Conservation (phyloP, 2,888 invertebrate genomes). For the Hemicrepidius hirtus region DNA sequence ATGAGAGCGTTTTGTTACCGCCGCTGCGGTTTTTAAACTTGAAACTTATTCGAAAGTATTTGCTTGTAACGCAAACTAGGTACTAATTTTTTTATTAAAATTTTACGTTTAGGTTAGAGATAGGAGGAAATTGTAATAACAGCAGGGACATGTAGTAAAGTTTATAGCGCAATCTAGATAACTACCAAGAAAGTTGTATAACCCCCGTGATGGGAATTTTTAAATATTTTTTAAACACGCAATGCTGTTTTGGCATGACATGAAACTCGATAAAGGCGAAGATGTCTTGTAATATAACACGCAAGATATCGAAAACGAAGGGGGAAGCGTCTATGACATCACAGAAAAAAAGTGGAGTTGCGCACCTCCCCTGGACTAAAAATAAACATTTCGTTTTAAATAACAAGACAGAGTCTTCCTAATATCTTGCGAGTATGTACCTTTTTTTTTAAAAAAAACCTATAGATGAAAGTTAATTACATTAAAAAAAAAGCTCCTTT, state of each 20-base stretch:
- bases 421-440: too few relatives aligned
- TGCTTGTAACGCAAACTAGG: background rate
- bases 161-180: background rate
- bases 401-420: too few relatives aligned
- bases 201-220: background rate
- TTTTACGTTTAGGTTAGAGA: background rate
- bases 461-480: too few relatives aligned
- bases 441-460: too few relatives aligned
- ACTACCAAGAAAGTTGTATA: background rate
- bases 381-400: too few relatives aligned
- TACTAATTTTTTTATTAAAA: background rate
- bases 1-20: conserved; percentile 29
- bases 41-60: background rate
- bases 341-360: too few relatives aligned
- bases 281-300: background rate
- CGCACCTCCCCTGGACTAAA: too few relatives aligned
- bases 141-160: background rate
- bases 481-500: too few relatives aligned
- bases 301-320: background rate
- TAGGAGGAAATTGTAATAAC: background rate
- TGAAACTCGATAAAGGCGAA: background rate
- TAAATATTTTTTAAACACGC: conserved; percentile 14
- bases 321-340: too few relatives aligned
- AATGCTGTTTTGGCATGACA: background rate
- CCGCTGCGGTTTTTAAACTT: conserved; percentile 24